phyloP scores from a whole-genome alignment of 2,797 vertebrate genomes.

The Chiloscyllium punctatum region DNA sequence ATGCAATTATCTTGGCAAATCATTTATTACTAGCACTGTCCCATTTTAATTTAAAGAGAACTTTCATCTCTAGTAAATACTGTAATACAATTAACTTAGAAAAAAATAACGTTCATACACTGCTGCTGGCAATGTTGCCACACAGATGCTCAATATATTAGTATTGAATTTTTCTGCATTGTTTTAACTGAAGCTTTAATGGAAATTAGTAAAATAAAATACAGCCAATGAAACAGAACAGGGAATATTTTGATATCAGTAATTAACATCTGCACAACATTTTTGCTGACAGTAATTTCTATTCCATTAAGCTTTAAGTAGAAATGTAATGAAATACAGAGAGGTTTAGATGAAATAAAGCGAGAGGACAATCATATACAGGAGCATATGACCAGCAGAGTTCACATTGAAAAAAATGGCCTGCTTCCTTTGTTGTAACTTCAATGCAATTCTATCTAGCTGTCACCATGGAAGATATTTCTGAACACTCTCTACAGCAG shows the following conservation, averaged over 20 bases:
- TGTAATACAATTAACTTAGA: not conserved
- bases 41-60: not conserved
- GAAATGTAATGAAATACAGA: not conserved
- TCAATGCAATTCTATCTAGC: too few relatives aligned
- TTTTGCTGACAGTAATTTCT: not conserved
- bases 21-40: not conserved
- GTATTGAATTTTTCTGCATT: not conserved
- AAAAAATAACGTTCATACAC: not conserved
- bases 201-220: not conserved
- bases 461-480: too few relatives aligned
- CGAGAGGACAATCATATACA: not conserved
- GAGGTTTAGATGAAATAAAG: not conserved
- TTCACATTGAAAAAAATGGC: too few relatives aligned
- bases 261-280: not conserved
- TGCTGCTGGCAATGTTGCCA: not conserved
- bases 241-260: not conserved
- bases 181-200: slow-evolving; percentile 1
- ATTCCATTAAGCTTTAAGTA: not conserved
- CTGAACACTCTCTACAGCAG: not conserved
- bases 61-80: not conserved
- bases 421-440: not conserved
- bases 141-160: slow-evolving; percentile 18
- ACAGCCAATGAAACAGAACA: not conserved
- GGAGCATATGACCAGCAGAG: not conserved
- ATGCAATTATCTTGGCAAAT: not conserved